Percentiles rank a stretch among this genome's conserved stretches.
These are phyloP conservation scores for Synanthedon formicaeformis DNA, from an alignment of 2,888 invertebrate genomes.

Conservation along the genomic window DNA sequence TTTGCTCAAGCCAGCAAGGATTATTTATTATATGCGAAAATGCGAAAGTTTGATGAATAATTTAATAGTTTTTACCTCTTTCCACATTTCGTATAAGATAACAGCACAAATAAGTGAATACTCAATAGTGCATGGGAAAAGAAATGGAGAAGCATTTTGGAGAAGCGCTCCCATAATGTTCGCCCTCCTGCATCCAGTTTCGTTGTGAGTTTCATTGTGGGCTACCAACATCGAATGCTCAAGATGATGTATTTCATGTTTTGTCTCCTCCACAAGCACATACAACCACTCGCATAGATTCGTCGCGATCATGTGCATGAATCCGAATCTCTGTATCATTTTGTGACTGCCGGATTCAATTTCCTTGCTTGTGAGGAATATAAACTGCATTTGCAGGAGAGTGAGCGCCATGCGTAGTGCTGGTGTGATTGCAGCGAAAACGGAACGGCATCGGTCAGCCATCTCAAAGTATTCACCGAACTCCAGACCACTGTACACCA, in stretches of 20 bases:
- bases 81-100: slow-evolving; percentile 92
- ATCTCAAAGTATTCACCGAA: slow-evolving; percentile 83
- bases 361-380: slow-evolving; percentile 88
- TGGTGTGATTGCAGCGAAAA: slow-evolving; percentile 81
- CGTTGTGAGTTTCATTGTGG: slow-evolving; percentile 17
- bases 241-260: slow-evolving; percentile 85
- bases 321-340: slow-evolving; percentile 85
- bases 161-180: slow-evolving; percentile 79
- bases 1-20: too few relatives aligned
- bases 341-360: slow-evolving; percentile 73
- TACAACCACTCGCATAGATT: slow-evolving; percentile 94
- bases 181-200: slow-evolving; percentile 65
- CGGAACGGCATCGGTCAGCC: slow-evolving; percentile 74
- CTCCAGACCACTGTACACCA: slow-evolving; percentile 79
- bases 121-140: slow-evolving; percentile 91
- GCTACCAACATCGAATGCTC: slow-evolving; percentile 48
- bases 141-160: slow-evolving; percentile 80
- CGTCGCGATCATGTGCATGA: slow-evolving; percentile 95
- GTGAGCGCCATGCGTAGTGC: slow-evolving; percentile 85
- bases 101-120: slow-evolving; percentile 93
- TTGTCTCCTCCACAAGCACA: slow-evolving; percentile 88
- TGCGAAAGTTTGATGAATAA: not conserved
- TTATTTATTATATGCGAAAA: too few relatives aligned
- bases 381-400: slow-evolving; percentile 92
- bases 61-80: slow-evolving; percentile 70